Base-by-base conservation (phyloP, 2,113 vertebrate genomes). In the Microcebus ravelobensis region DNA sequence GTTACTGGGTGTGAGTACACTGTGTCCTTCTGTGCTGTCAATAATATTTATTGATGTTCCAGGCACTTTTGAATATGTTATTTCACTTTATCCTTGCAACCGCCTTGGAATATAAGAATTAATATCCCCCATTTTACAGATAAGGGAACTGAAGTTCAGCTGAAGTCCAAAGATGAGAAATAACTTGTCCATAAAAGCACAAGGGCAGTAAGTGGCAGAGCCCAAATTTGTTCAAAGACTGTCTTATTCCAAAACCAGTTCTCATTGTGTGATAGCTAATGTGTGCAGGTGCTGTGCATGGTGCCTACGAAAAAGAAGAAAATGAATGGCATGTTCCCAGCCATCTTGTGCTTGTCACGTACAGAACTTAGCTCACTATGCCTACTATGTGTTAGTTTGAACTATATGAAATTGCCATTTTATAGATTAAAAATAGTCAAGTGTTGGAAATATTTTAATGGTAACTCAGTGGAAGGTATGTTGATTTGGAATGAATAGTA, bases 91-190 rank as follows among this genome's bases (percentile, higher is more conserved):
- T 45, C 65, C 63, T 80, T 84, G 45, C 17, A 88, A 80, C 18
- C 18, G 59, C 57, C 82, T 27, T 74, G 48, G 15, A 65, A 74
- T 68, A 42, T 36, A 63, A 87, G n/a, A 65, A 90, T 27, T 81
- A 45, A 67, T 80, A 8, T 15, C 23, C 55, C 11, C 15, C 45
- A 77, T 73, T 80, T 86, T 74, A 79, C 5, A 45, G 63, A 87
- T 17, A 91, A 77, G 20, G 36, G 31, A 91, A 42, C 2, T 76
- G 45, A 80, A 83, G 50, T 84, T 88, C 86, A 87, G 79, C 1
- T 63, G 61, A 85, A 87, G 50, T 87, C 91, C 82, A 80, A 95
- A 83, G 57, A 82, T 87, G 42, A 91, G 36, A 92, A 90, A 39
- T 79, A 9, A 80, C 31, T 71, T 93, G 25, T n/a, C 55, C 25